phyloP scores from a whole-genome alignment of 2,888 invertebrate species.

The Prosopocoilus inquinatus region DNA sequence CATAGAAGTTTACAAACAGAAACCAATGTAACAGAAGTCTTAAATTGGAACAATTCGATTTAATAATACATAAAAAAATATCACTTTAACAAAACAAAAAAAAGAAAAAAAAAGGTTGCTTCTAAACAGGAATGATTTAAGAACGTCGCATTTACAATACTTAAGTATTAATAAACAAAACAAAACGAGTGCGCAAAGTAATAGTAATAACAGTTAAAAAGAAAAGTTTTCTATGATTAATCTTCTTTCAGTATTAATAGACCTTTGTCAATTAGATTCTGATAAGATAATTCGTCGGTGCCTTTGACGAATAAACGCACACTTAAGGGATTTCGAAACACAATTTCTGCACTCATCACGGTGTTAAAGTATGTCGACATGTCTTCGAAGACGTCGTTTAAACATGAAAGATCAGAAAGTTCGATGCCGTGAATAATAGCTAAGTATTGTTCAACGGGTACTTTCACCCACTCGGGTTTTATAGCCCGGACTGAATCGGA shows the following conservation, averaged over 20 bases:
- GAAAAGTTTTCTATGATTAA: too few relatives aligned
- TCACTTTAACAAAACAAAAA: too few relatives aligned
- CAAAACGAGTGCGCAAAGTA: too few relatives aligned
- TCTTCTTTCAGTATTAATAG: not conserved
- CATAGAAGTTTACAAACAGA: too few relatives aligned
- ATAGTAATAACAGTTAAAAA: too few relatives aligned
- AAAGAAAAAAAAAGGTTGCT: too few relatives aligned
- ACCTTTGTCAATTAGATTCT: conserved; percentile 30
- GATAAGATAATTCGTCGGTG: conserved; percentile 33
- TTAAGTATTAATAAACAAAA: too few relatives aligned
- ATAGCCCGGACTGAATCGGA: conserved; percentile 54
- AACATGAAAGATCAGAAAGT: conserved; percentile 17
- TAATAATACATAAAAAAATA: too few relatives aligned
- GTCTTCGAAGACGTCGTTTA: conserved; percentile 22
- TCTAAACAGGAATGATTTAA: too few relatives aligned
- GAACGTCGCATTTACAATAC: too few relatives aligned
- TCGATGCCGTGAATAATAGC: conserved; percentile 49
- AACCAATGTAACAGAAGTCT: too few relatives aligned
- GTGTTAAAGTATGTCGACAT: conserved; percentile 30
- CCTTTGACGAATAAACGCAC: conserved; percentile 36
- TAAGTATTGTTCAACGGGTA: conserved; percentile 56
- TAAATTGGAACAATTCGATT: too few relatives aligned
- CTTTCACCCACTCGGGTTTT: conserved; percentile 51
- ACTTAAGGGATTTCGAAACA: conserved; percentile 31
- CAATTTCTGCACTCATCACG: conserved; percentile 29